Conservation (phyloP, 2,888 invertebrate genomes). For the Aphodius sticticus region DNA sequence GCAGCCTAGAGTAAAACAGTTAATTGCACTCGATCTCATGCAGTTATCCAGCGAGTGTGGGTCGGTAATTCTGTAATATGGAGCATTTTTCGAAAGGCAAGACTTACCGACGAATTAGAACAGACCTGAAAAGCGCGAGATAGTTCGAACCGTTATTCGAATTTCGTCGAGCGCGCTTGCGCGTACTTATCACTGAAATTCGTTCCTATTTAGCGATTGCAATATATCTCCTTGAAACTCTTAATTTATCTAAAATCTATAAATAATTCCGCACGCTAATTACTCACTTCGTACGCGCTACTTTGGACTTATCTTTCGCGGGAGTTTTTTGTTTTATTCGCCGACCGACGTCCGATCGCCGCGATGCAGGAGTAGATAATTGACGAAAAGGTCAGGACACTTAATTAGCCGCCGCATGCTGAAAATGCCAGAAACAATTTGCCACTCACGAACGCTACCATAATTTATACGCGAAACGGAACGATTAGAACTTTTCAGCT, state of each 20-base stretch:
- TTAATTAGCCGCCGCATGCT: slow-evolving; percentile 4
- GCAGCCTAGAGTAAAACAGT: slow-evolving; percentile 22
- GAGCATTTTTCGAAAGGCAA: slow-evolving; percentile 4
- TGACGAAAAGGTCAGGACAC: slow-evolving; percentile 4
- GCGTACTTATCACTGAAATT: background rate
- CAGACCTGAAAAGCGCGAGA: background rate
- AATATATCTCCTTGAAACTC: background rate
- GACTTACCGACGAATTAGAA: background rate
- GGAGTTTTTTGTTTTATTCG: background rate
- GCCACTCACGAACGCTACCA: slow-evolving; percentile 4
- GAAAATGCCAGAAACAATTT: slow-evolving; percentile 4
- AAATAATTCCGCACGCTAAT: background rate
- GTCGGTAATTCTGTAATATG: slow-evolving; percentile 4
- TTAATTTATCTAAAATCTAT: background rate
- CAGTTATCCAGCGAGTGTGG: background rate
- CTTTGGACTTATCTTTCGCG: background rate
- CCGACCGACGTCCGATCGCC: background rate
- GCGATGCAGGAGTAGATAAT: background rate
- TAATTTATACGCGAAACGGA: background rate
- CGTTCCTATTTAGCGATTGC: background rate
- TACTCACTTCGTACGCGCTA: slow-evolving; percentile 4
- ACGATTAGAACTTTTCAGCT: slow-evolving; percentile 4
- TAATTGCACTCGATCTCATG: slow-evolving; percentile 15
- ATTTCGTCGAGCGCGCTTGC: background rate
- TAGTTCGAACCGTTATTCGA: background rate